Base-by-base conservation (phyloP, 2,888 invertebrate genomes). In the Aporophyla lueneburgensis region DNA sequence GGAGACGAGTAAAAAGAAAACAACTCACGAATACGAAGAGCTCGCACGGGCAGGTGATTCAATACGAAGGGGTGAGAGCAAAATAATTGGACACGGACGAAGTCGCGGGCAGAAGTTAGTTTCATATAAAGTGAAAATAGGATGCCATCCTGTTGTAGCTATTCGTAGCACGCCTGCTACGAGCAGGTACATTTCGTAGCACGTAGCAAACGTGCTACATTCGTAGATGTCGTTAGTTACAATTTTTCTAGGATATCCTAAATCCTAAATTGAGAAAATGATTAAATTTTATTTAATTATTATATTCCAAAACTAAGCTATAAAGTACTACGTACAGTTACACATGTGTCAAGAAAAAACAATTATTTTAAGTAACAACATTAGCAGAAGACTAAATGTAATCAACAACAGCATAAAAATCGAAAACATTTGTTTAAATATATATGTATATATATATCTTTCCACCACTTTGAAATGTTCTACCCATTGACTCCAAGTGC, bases 151-250 rank as follows among this genome's bases (percentile, higher is more conserved):
- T 72, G 59, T 78, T 65, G 59, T 72, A 53, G 46, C 33, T 5
- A 5, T 40, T 62, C 73, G 78, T 78, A 78, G 73, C 78, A 40
- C 49, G 1, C 16, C 51, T 51, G 78, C 78, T 78, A 73, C 78
- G 78, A 51, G 19, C 54, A 40, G 46, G 66, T 54, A 54, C 5
- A 54, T 65, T 53, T 77, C 66, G 78, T 77, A 77, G 77, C 65
- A 16, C 72, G 78, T 78, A 78, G 66, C 65, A 54, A 61, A 27
- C 12, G 49, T 40, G 33, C 71, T 65, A 58, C 24, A 59, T 65
- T 19, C 24, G 46, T 53, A 46, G 7, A 27, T 24, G 14, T 62
- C 19, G 71, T 43, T 21, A 10, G 3, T 19, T 24, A 24, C 5
- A 40, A 21, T 56, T 70, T 49, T 70, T 49, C 33, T n/a, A 10